A percentile compares a stretch with the other conserved stretches of the same genome.
Conservation (phyloP, 2,888 invertebrate species). For the Notocelia uddmanniana region DNA sequence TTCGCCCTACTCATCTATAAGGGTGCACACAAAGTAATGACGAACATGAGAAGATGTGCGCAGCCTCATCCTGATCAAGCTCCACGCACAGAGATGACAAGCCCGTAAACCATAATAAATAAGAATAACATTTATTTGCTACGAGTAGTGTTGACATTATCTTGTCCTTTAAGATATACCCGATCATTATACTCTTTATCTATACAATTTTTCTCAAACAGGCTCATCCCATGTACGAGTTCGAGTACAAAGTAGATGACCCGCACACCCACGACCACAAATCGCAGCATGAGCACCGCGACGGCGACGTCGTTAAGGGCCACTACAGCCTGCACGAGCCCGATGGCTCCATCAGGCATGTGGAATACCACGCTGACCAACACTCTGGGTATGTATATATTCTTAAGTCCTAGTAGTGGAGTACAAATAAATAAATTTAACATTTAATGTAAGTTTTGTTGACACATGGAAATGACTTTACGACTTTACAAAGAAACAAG, state of each 20-base stretch:
- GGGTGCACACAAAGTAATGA: too few relatives aligned
- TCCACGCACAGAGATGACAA: too few relatives aligned
- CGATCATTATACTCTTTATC: background rate
- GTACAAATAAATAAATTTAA: too few relatives aligned
- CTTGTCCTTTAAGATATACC: too few relatives aligned
- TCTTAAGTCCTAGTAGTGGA: too few relatives aligned
- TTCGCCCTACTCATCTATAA: too few relatives aligned
- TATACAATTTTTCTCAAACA: background rate
- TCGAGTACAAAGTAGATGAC: constrained; percentile 77
- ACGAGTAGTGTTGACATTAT: too few relatives aligned
- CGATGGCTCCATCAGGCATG: constrained; percentile 74
- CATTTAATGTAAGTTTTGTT: too few relatives aligned
- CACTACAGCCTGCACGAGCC: constrained; percentile 83
- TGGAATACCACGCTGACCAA: constrained; percentile 63
- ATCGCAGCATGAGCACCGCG: constrained; percentile 75
- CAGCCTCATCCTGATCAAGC: too few relatives aligned
- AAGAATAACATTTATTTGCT: too few relatives aligned
- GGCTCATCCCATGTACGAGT: constrained; percentile 58
- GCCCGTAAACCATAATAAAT: too few relatives aligned
- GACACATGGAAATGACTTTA: background rate
- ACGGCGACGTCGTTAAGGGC: constrained; percentile 85
- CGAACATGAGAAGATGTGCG: too few relatives aligned
- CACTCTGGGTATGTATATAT: constrained; percentile 63
- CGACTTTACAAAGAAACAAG: background rate
- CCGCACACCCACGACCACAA: constrained; percentile 79